These are phyloP conservation scores for Tachycineta bicolor DNA, from an alignment of 2,113 vertebrate genomes.

Conservation along the genomic window DNA sequence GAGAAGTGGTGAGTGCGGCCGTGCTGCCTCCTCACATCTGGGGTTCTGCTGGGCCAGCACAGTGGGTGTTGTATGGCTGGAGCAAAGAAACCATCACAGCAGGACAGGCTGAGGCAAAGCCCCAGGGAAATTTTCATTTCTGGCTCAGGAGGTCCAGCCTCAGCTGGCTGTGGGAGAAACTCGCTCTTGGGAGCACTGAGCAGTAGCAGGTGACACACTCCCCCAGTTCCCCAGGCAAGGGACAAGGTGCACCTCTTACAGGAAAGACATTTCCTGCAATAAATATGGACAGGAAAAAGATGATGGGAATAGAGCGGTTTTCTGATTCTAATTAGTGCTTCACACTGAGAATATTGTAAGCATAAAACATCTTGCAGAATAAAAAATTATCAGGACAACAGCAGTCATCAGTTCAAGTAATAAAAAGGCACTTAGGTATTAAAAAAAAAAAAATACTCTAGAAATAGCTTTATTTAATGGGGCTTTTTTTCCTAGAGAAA, in stretches of 20 bases:
- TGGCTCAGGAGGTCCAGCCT: background rate
- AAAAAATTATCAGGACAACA: background rate
- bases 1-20: background rate
- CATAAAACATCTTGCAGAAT: background rate
- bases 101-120: background rate
- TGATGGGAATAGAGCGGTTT: background rate
- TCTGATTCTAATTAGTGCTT: conserved; percentile 25
- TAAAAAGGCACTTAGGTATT: background rate
- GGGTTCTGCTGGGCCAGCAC: background rate
- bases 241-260: background rate
- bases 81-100: background rate
- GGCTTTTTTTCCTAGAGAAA: background rate
- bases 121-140: background rate
- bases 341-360: background rate
- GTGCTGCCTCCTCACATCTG: background rate
- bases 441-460: background rate
- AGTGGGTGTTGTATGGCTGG: accelerated
- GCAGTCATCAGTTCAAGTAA: background rate
- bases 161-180: background rate
- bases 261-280: background rate
- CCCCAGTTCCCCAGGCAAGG: background rate
- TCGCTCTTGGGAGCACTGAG: background rate
- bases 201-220: accelerated
- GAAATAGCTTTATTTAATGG: conserved; percentile 22
- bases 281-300: background rate